Evolutionary conservation across 2,888 invertebrate genomes (phyloP), one percentile per base, ranked within the genome.

Genomic region (Apomyelois bistriatella): DNA sequence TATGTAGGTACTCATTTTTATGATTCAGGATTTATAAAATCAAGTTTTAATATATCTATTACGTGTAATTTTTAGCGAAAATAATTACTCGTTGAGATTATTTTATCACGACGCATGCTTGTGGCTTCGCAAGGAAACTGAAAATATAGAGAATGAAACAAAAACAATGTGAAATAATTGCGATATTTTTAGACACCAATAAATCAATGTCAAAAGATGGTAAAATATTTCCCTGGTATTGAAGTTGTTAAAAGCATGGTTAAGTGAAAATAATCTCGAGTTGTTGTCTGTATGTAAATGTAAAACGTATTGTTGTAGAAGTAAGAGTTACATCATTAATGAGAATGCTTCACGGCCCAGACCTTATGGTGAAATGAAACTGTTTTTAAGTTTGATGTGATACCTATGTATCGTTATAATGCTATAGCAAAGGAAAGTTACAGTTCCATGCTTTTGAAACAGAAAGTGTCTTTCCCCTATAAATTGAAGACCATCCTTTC

Each of bases 261-360:
- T 48, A 46, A 61, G 56, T 48, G 58, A 52, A 58, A 58, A 48
- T 46, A 60, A 56, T 51, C 40, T 48, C 28, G 47, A 42, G 50
- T 60, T 62, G 54, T 60, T 64, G 59, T 67, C 56, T 65, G 55
- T 66, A 62, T 42, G 61, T 68, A 57, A 61, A 59, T 65, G 62
- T 32, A 54, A 48, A 51, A 46, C 59, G 59, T 67, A 64, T 65
- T 68, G 61, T 66, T 63, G 49, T 74, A 68, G 61, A 67, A 58
- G 52, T 61, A 61, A 62, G 58, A 58, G 58, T 56, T 68, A 54
- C 55, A 58, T 49, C 9, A 48, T 22, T 37, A 28, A 48, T 13
- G 6, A n/a, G n/a, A 12, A 48, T 48, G 37, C 22, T 48, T 36
- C 48, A 37, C 7, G 12, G 22, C 22, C 12, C 43, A 43, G 43